Evolutionary conservation across 2,888 invertebrate genomes (phyloP), one percentile per base, ranked within the genome.

Genomic region (Carpatolechia fugitivella): DNA sequence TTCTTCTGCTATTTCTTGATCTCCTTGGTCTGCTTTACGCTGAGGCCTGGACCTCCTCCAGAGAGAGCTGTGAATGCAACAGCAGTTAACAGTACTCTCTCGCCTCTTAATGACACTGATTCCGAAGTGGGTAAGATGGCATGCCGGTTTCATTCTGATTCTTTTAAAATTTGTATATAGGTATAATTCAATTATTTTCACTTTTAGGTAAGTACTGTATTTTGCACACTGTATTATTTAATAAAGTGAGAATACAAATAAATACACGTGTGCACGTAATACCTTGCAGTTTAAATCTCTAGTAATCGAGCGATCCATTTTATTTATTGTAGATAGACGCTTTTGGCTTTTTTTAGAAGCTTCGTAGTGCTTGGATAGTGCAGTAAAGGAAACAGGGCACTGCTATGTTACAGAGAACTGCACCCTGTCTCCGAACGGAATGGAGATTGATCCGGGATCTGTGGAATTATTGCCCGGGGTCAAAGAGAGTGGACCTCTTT

Each of bases 1-100:
- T 99, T 99, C 82, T 93, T 95, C 10, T 93, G 95, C 58, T 99
- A 99, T 82, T 99, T 99, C 78, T 75, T 97, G 29, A 92, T 98
- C 47, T 97, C 98, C 3, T 84, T 98, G 59, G 92, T 96, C 6
- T 96, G 98, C 66, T 98, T 99, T 72, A 96, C 96, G 1, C 85
- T 97, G 47, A 92, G 99, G 2, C 99, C 99, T 0, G 97, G 97
- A 0, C 97, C 96, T 0, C 96, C 96, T 0, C 96, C 96, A 0
- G 84, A 90, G 29, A 71, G 80, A 54, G 73, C 81, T 0, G 60
- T 82, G 0, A 85, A 86, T 54, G 56, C 74, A 0, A 91, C 87
- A 0, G 74, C 78, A 0, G 52, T 85, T 0, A 89, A 88, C 54
- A 65, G 80, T 8, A 88, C 89, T 0, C 60, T 61, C 18, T 74